A percentile compares a stretch with the other conserved stretches of the same genome.
Conservation (phyloP, 2,113 vertebrate genomes). For the Athene noctua region DNA sequence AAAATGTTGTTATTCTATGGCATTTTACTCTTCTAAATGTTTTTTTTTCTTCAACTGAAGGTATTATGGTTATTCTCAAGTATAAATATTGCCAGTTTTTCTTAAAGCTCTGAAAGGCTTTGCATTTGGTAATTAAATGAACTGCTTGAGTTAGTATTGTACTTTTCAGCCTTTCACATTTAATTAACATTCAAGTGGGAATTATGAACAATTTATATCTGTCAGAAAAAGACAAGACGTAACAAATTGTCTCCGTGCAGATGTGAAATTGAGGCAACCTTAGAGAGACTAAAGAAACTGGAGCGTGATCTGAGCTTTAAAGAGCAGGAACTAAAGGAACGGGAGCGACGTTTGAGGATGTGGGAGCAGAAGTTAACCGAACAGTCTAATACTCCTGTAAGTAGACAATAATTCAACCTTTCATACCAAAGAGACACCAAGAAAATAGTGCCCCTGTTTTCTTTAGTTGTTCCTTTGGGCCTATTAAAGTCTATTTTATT, state of each 20-base stretch:
- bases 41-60: conserved; percentile 25
- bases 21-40: background rate
- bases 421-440: background rate
- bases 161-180: conserved; percentile 43
- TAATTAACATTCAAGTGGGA: conserved; percentile 53
- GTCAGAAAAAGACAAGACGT: conserved; percentile 45
- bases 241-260: conserved; percentile 75
- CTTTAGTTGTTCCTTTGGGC: background rate
- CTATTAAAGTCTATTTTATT: background rate
- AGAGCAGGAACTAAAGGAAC: conserved; percentile 95
- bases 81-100: conserved; percentile 16
- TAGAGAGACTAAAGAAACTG: conserved; percentile 95
- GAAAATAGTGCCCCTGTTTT: background rate
- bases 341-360: conserved; percentile 91
- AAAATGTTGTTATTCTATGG: background rate
- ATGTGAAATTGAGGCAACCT: conserved; percentile 96
- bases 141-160: conserved; percentile 59
- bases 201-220: conserved; percentile 49
- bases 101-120: conserved; percentile 22
- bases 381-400: conserved; percentile 95
- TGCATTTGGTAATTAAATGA: conserved; percentile 58
- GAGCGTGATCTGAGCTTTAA: conserved; percentile 97
- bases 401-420: conserved; percentile 62
- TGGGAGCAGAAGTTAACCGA: conserved; percentile 98
- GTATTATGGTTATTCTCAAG: background rate